Evolutionary conservation across 2,888 invertebrate genomes (phyloP).

Genomic region (Monopis laevigella): DNA sequence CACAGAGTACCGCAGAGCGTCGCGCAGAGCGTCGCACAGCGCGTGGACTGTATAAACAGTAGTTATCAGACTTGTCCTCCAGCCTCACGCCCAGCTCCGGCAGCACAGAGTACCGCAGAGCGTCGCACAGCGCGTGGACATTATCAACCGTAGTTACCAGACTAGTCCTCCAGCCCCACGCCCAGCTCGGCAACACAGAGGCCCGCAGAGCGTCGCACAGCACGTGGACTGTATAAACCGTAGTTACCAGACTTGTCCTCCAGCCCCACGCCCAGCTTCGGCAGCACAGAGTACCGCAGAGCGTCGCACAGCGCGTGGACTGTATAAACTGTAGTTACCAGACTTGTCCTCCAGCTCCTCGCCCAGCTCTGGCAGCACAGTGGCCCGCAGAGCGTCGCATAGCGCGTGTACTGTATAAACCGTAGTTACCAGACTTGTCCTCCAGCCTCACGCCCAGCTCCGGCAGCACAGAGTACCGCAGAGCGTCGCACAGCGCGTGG

Average conservation of each 20-base stretch:
- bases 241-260: no score
- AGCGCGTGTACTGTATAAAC: constrained; percentile 85
- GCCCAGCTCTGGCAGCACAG: constrained; percentile 87
- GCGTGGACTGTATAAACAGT: no score
- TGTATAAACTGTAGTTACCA: no score
- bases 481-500: constrained; percentile 84
- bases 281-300: no score
- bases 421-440: constrained; percentile 79
- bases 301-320: no score
- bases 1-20: constrained; percentile 84
- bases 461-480: constrained; percentile 89
- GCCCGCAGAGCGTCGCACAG: constrained; percentile 92
- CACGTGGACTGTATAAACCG: no score
- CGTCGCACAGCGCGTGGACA: constrained; percentile 88
- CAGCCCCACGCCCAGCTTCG: no score
- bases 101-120: constrained; percentile 83
- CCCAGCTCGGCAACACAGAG: constrained; percentile 77
- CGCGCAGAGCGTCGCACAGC: no score
- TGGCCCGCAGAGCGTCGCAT: constrained; percentile 91
- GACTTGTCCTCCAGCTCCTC: constrained; percentile 94
- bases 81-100: constrained; percentile 93
- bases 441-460: constrained; percentile 93
- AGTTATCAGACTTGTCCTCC: constrained; percentile 84
- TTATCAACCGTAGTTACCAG: no score
- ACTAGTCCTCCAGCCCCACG: no score